Evolutionary conservation across 1,140 invertebrate genomes (phyloP), one percentile per base, ranked within the genome.

Genomic region (Matsumurasca onukii): DNA sequence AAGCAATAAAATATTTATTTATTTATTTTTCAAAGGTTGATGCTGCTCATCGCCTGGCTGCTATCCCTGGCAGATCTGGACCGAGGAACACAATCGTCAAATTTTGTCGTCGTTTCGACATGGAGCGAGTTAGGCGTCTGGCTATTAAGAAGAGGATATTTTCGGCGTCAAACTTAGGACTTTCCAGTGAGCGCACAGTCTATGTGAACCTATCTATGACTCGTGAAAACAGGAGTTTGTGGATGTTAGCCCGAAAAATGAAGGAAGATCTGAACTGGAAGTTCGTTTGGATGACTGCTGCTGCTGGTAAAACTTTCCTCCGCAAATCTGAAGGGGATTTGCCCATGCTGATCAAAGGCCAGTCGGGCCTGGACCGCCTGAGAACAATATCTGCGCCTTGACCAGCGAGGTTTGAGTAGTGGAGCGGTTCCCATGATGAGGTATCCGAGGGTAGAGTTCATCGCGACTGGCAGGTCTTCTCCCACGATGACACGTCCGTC

Each of bases 41-140:
- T 45, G 39, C 39, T 45, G 39, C n/a, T 45, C 39, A 45, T 45
- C 39, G n/a, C n/a, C n/a, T 45, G 39, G 39, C 39, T 45, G 9
- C 39, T n/a, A 45, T 12, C n/a, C 9, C 9, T 9, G 39, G n/a
- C 9, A n/a, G n/a, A 9, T 12, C 9, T 45, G n/a, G 9, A n/a
- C 39, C 39, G 9, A 45, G 39, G 39, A 45, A 45, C 39, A 45
- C n/a, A 12, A 45, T 45, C n/a, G 39, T 45, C 39, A 45, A 45
- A n/a, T 45, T 45, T n/a, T 45, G 39, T 45, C 39, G 39, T 45
- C 39, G 39, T 45, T 12, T 45, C 9, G 39, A 45, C n/a, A 45
- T 45, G 39, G 39, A 45, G 39, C 9, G n/a, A n/a, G n/a, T 45
- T 9, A 9, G 39, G 9, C 39, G 39, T 45, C 9, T 9, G n/a